These are phyloP conservation scores for Sinocyclocheilus grahami DNA, from an alignment of 2,113 vertebrate genomes.

Conservation along the genomic window DNA sequence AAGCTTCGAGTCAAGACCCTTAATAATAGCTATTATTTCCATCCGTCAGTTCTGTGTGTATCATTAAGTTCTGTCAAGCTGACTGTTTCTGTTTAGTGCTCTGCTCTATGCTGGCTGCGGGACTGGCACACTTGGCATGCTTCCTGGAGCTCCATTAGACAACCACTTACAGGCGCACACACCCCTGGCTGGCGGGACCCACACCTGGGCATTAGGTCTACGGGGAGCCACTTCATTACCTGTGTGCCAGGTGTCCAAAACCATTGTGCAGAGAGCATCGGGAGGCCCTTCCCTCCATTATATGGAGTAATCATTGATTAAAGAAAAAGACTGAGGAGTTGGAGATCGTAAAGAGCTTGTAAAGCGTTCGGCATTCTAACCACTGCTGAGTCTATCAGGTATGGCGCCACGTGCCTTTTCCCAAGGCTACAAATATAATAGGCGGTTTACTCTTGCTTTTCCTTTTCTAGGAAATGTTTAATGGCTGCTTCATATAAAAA, in stretches of 20 bases:
- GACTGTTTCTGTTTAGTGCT: constrained; percentile 40
- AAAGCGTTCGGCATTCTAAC: constrained; percentile 48
- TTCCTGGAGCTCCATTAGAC: constrained; percentile 52
- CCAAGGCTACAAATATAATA: constrained; percentile 64
- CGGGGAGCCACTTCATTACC: constrained; percentile 51
- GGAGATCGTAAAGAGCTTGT: constrained; percentile 57
- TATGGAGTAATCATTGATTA: constrained; percentile 52
- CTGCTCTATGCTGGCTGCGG: constrained; percentile 27
- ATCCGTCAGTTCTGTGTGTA: background rate
- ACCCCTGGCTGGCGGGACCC: constrained; percentile 27
- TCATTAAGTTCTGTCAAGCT: constrained; percentile 15
- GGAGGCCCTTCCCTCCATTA: constrained; percentile 34
- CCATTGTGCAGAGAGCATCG: constrained; percentile 2
- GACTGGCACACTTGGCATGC: constrained; percentile 52
- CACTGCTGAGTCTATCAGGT: constrained; percentile 58
- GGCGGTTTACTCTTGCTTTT: constrained; percentile 65
- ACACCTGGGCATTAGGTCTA: constrained; percentile 48
- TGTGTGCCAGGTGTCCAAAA: constrained; percentile 40
- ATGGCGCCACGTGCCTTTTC: constrained; percentile 68
- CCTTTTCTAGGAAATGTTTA: constrained; percentile 59
- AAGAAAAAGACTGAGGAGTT: constrained; percentile 48
- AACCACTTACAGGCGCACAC: constrained; percentile 45
- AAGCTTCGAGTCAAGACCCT: constrained; percentile 5
- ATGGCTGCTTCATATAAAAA: constrained; percentile 74
- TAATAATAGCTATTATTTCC: constrained; percentile 39